Evolutionary conservation across 2,113 vertebrate species (phyloP).

Genomic region (Saccopteryx bilineata): DNA sequence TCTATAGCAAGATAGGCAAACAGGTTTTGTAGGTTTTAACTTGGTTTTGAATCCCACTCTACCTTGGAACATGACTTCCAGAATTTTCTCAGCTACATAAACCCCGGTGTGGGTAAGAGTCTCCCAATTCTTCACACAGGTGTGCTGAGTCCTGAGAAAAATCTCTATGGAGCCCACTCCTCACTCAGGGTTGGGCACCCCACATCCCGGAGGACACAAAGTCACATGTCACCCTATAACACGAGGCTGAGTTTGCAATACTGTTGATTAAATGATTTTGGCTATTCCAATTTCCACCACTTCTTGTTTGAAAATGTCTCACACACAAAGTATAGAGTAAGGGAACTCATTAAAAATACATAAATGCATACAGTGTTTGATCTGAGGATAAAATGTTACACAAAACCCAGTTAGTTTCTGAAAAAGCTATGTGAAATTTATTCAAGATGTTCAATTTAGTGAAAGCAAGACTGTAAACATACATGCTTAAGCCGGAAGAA

Average conservation of each 20-base stretch:
- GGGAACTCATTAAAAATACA: not conserved
- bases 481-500: constrained; percentile 23
- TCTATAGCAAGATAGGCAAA: not conserved
- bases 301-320: not conserved
- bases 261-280: not conserved
- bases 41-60: constrained; percentile 28
- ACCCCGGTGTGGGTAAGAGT: not conserved
- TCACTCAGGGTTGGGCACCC: not conserved
- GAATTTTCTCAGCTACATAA: constrained; percentile 9
- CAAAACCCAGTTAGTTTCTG: not conserved
- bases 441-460: not conserved
- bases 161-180: not conserved
- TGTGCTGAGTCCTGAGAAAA: not conserved
- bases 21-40: not conserved
- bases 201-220: fast-evolving
- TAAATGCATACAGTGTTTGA: not conserved
- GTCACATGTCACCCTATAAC: not conserved
- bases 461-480: not conserved
- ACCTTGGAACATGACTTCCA: not conserved
- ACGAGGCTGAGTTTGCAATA: not conserved
- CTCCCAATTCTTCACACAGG: not conserved
- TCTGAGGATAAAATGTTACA: not conserved
- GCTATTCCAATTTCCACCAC: not conserved
- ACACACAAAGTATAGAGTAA: not conserved
- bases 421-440: constrained; percentile 33